Conservation (phyloP, 2,888 invertebrate genomes). For the Leptothorax acervorum region DNA sequence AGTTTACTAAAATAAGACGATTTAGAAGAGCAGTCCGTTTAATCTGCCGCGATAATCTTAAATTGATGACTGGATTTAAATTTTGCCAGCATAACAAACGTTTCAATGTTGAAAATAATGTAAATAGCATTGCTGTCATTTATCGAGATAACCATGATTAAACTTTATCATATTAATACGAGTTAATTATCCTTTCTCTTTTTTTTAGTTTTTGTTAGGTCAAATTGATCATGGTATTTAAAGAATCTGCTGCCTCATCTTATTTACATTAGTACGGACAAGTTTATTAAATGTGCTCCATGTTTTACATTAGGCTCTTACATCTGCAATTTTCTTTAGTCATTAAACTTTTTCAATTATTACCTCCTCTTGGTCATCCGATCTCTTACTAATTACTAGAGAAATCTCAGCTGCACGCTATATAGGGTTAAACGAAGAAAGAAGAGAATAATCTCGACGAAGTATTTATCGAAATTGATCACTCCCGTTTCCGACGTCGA, state of each 20-base stretch:
- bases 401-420: not conserved
- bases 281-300: constrained; percentile 18
- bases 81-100: not conserved
- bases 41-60: not conserved
- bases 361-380: not conserved
- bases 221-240: not conserved
- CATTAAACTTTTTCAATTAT: constrained; percentile 41
- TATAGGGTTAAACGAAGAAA: not conserved
- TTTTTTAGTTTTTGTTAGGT: not conserved
- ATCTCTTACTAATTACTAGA: constrained; percentile 17
- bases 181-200: not conserved
- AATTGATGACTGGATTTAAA: constrained; percentile 5
- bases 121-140: no score
- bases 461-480: constrained; percentile 43
- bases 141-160: not conserved
- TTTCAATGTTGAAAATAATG: not conserved
- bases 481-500: not conserved
- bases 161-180: not conserved
- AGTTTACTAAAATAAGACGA: constrained; percentile 57
- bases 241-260: not conserved
- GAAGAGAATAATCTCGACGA: not conserved
- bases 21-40: not conserved
- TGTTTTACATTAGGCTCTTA: constrained; percentile 2
- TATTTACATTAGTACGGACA: not conserved
- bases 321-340: constrained; percentile 32